A percentile compares a stretch with the other conserved stretches of the same genome.
Conservation (phyloP, 2,113 vertebrate species). For the Sialia sialis region DNA sequence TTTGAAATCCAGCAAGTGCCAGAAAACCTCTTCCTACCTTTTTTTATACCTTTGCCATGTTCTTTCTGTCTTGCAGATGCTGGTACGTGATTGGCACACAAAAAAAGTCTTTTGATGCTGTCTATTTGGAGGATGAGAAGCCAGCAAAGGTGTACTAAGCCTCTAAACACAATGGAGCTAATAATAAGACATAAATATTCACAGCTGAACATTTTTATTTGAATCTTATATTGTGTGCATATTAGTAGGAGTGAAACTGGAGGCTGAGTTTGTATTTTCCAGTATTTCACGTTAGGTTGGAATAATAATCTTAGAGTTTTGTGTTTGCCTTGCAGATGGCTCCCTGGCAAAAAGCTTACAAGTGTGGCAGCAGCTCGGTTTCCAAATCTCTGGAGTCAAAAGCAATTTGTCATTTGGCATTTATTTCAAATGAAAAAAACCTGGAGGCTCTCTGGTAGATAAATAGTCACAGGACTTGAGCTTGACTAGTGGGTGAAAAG, state of each 20-base stretch:
- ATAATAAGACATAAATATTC: background rate
- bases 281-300: background rate
- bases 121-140: background rate
- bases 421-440: slow-evolving; percentile 8
- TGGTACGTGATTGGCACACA: background rate
- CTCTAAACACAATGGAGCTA: background rate
- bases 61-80: background rate
- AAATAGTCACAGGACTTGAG: background rate
- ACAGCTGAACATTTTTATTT: background rate
- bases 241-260: background rate
- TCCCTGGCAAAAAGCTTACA: background rate
- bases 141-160: background rate
- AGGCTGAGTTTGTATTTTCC: background rate
- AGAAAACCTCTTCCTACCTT: background rate
- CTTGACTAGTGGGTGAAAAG: background rate
- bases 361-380: background rate
- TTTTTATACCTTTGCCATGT: background rate
- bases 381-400: background rate
- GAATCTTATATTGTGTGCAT: background rate
- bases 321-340: background rate
- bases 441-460: background rate
- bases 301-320: background rate
- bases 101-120: background rate
- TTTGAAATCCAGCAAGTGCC: background rate
- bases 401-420: background rate